Evolutionary conservation across 1,140 invertebrate genomes (phyloP).

Genomic region (Achroia grisella): DNA sequence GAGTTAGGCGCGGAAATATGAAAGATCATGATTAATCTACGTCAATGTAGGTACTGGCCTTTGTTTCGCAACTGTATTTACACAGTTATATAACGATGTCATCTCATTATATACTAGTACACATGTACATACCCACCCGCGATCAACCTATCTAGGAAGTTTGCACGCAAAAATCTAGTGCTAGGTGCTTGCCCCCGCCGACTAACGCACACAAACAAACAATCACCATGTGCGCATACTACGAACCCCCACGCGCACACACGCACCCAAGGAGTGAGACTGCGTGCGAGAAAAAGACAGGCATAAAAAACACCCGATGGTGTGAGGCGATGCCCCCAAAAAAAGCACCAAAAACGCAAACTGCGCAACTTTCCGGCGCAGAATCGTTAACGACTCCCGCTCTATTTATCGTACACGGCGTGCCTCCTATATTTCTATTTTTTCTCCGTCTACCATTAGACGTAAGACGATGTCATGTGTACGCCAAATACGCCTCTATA

Average conservation of each 20-base stretch:
- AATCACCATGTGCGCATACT: background rate
- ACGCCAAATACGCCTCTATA: conserved; percentile 20
- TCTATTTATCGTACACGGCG: conserved; percentile 70
- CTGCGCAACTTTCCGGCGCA: conserved; percentile 73
- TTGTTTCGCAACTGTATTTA: conserved; percentile 61
- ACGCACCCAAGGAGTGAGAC: conserved; percentile 42
- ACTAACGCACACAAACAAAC: conserved; percentile 19
- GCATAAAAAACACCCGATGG: conserved; percentile 67
- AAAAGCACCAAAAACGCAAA: conserved; percentile 72
- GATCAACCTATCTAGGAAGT: conserved; percentile 62
- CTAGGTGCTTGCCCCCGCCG: conserved; percentile 58
- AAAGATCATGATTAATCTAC: conserved; percentile 68
- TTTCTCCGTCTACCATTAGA: conserved; percentile 63
- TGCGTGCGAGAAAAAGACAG: conserved; percentile 67
- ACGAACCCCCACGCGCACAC: conserved; percentile 23
- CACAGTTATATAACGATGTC: conserved; percentile 51
- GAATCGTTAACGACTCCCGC: conserved; percentile 71
- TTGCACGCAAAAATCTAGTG: conserved; percentile 68
- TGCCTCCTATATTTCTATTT: conserved; percentile 73
- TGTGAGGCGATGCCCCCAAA: conserved; percentile 69
- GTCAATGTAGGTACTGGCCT: conserved; percentile 42
- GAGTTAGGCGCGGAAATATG: conserved; percentile 37
- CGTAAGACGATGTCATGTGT: conserved; percentile 46
- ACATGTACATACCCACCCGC: conserved; percentile 27
- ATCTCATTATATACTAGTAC: conserved; percentile 62